Conservation (phyloP, 64 coral and sea anemone genomes). For the Anthopleura sola region DNA sequence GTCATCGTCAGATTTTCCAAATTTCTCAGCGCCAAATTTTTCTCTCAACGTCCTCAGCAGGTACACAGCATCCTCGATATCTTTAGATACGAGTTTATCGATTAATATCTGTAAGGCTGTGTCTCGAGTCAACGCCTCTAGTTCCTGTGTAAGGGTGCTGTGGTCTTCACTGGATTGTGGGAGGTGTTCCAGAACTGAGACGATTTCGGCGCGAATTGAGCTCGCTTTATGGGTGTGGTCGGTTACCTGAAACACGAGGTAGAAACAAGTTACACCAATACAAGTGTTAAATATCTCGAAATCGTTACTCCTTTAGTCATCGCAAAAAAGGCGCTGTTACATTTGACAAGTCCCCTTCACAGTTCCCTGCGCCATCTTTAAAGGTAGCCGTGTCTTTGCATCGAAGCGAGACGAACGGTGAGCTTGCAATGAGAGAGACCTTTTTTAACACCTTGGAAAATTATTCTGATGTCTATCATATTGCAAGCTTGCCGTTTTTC, state of each 20-base stretch:
- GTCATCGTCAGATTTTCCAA: constrained; percentile 76
- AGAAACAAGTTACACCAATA: not conserved
- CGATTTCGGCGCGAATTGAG: constrained; percentile 62
- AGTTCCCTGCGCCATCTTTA: too few species aligned
- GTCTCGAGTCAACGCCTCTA: constrained; percentile 44
- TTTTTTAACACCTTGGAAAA: too few species aligned
- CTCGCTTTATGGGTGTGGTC: constrained; percentile 65
- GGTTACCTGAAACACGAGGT: constrained; percentile 43
- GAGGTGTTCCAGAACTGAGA: constrained; percentile 66
- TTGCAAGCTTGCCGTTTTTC: too few species aligned
- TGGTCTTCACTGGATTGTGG: constrained; percentile 33
- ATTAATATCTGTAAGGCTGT: constrained; percentile 45
- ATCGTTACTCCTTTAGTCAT: not conserved
- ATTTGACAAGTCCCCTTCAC: too few species aligned
- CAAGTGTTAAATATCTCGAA: not conserved
- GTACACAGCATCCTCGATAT: constrained; percentile 58
- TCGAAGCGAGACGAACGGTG: too few species aligned
- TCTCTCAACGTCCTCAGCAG: constrained; percentile 60
- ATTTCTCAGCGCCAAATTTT: constrained; percentile 53
- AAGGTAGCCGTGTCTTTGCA: too few species aligned
- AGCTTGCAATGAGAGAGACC: too few species aligned
- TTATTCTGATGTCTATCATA: too few species aligned
- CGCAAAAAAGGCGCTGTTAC: too few species aligned
- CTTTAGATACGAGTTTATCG: constrained; percentile 36
- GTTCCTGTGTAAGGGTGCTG: constrained; percentile 23